Evolutionary conservation across 2,888 invertebrate genomes (phyloP), one percentile per base, ranked within the genome.

Genomic region (Plemyria rubiginata): DNA sequence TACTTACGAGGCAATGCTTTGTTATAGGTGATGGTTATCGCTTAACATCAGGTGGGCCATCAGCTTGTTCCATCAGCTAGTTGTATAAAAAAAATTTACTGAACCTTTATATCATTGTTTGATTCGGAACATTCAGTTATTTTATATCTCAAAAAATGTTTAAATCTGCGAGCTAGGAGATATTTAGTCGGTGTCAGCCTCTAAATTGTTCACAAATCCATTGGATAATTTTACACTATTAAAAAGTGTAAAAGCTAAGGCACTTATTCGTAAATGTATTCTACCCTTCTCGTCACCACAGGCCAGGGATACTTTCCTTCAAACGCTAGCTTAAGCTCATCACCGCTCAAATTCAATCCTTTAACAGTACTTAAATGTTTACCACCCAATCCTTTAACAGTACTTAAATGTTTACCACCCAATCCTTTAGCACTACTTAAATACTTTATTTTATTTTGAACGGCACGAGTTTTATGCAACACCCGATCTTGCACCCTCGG

Each of bases 401-500:
- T 62, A 55, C 66, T 72, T 48, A 75, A 70, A 56, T 54, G 54
- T 6, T 66, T 62, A 12, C 29, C 54, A 32, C 45, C 8, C 16
- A 45, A 16, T 11, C 16, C 29, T 48, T 58, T 57, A 7, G n/a
- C 22, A 13, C 28, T 32, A 12, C 41, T 38, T 4, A 63, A 41
- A 38, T 49, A 29, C 29, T 74, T 74, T 4, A 72, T 51, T 12
- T 59, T 71, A 8, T 69, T 65, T 15, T 65, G 67, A 0, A 32
- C 13, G 0, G 22, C 28, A 6, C 9, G 49, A 0, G 66, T 66
- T 4, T 76, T 73, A 3, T 74, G 51, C 16, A 65, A 68, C n/a
- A 72, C 68, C 48, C 69, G 73, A 3, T 71, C 64, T n/a, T 78
- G 74, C 0, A 73, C 57, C 54, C 70, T 80, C 0, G 86, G 86